Evolutionary conservation across 2,113 vertebrate species (phyloP).

Genomic region (Crotalus viridis): DNA sequence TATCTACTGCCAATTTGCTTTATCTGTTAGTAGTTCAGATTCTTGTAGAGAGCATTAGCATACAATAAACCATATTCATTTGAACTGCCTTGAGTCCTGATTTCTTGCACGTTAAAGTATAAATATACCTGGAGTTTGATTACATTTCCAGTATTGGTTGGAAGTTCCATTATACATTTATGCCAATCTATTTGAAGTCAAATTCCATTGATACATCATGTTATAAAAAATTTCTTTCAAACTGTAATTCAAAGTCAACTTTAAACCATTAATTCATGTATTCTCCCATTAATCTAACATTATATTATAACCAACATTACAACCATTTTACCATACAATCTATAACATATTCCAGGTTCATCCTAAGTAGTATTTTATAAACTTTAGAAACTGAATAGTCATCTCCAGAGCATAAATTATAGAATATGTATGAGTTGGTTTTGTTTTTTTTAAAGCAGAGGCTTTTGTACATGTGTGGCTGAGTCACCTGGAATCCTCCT

Average conservation of each 20-base stretch:
- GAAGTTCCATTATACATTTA: not conserved
- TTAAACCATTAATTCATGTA: not conserved
- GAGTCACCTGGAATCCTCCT: conserved; percentile 9
- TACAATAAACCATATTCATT: not conserved
- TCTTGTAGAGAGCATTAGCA: not conserved
- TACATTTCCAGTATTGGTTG: not conserved
- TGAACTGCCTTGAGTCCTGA: not conserved
- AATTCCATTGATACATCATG: not conserved
- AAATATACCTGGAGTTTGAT: not conserved
- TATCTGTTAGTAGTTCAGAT: not conserved
- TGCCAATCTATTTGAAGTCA: not conserved
- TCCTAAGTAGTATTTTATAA: not conserved
- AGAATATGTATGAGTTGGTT: not conserved
- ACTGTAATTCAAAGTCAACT: not conserved
- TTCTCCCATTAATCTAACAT: not conserved
- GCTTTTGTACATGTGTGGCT: not conserved
- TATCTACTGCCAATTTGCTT: not conserved
- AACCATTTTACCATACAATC: not conserved
- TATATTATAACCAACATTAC: not conserved
- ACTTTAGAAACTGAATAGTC: not conserved
- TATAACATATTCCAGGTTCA: not conserved
- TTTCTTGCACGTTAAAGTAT: not conserved
- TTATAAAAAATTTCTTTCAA: not conserved
- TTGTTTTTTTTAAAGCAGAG: not conserved
- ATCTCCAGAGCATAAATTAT: not conserved